A percentile compares a stretch with the other conserved stretches of the same genome.
These are phyloP conservation scores for Penaeus vannamei DNA, from an alignment of 1,140 invertebrate species.

Conservation along the genomic window DNA sequence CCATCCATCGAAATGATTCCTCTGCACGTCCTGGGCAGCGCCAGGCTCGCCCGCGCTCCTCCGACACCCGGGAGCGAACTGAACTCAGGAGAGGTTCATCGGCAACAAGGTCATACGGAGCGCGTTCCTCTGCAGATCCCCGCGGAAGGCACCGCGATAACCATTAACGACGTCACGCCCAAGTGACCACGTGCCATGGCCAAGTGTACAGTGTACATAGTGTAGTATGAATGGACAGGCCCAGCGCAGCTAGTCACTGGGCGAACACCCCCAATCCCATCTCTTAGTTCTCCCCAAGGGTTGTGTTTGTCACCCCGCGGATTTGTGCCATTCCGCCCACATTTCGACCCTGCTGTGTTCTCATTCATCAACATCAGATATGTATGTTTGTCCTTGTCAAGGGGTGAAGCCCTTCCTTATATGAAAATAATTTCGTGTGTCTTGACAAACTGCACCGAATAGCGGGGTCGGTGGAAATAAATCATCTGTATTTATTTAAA, in stretches of 20 bases:
- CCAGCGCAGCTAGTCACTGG: slow-evolving; percentile 25
- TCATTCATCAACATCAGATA: not conserved
- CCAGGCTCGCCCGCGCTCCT: slow-evolving; percentile 31
- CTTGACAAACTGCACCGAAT: too few relatives aligned
- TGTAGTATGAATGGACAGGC: slow-evolving; percentile 51
- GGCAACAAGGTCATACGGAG: not conserved
- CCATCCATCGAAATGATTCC: not conserved
- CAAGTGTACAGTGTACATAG: slow-evolving; percentile 64
- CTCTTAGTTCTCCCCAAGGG: slow-evolving; percentile 19
- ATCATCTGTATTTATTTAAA: too few relatives aligned
- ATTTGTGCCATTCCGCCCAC: slow-evolving; percentile 42
- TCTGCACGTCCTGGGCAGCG: slow-evolving; percentile 16
- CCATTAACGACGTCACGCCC: slow-evolving; percentile 37
- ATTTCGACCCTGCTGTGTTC: not conserved
- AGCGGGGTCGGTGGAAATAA: too few relatives aligned
- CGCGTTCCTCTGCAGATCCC: slow-evolving; percentile 39
- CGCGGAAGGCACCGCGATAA: slow-evolving; percentile 45
- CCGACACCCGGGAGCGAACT: slow-evolving; percentile 28
- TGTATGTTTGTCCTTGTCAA: too few relatives aligned
- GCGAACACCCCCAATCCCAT: slow-evolving; percentile 1
- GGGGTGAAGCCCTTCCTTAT: too few relatives aligned
- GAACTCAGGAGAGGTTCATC: slow-evolving; percentile 26
- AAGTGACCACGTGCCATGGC: slow-evolving; percentile 57
- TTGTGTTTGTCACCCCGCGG: slow-evolving; percentile 22
- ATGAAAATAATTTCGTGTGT: too few relatives aligned